These are phyloP conservation scores for Cantharis nigra DNA, from an alignment of 2,888 invertebrate genomes.

Conservation along the genomic window DNA sequence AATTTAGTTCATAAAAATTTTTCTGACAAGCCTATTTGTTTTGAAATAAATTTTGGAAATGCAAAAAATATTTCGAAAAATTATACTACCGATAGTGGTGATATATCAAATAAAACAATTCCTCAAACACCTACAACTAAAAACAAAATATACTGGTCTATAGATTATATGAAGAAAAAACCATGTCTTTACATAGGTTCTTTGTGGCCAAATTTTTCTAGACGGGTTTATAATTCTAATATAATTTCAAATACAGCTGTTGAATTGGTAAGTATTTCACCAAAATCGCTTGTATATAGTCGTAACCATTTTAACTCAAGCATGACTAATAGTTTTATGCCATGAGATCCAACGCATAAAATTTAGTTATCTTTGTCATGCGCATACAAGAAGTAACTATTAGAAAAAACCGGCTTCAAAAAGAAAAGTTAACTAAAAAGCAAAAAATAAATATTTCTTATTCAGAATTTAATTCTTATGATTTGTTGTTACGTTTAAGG, in stretches of 20 bases:
- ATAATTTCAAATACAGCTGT: constrained; percentile 64
- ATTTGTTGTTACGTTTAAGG: too few species aligned
- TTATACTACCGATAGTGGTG: constrained; percentile 35
- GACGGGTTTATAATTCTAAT: constrained; percentile 70
- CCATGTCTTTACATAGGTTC: constrained; percentile 69
- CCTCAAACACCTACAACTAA: constrained; percentile 37
- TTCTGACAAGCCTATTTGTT: constrained; percentile 61
- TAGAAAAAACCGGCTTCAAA: too few species aligned
- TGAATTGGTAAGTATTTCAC: constrained; percentile 59
- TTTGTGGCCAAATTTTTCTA: constrained; percentile 68
- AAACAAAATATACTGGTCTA: constrained; percentile 42
- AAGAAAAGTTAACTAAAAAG: too few species aligned
- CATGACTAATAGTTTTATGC: too few species aligned
- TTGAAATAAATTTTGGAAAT: constrained; percentile 72
- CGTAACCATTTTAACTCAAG: too few species aligned
- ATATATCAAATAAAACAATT: constrained; percentile 25
- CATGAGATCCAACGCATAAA: too few species aligned
- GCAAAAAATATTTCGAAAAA: constrained; percentile 54
- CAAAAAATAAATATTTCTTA: too few species aligned
- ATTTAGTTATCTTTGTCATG: too few species aligned
- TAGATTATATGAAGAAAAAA: constrained; percentile 61
- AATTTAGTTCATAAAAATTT: constrained; percentile 68
- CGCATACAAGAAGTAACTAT: too few species aligned
- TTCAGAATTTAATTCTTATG: too few species aligned
- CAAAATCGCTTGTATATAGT: too few species aligned